phyloP scores from a whole-genome alignment of 2,797 vertebrate genomes.

The Alca torda region DNA sequence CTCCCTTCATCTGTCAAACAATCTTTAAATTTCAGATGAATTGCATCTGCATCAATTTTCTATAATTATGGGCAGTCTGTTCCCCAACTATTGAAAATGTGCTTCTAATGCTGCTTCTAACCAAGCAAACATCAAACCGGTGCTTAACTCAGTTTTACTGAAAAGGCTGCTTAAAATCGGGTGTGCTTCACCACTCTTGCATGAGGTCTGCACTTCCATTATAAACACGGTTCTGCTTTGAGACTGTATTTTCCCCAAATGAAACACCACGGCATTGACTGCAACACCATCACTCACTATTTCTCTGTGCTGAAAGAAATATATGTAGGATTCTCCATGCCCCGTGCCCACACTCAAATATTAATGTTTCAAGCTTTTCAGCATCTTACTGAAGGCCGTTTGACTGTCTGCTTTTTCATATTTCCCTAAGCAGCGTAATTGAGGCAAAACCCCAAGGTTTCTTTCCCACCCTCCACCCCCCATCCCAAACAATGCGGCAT shows the following conservation, averaged over 20 bases:
- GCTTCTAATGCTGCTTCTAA: constrained; percentile 16
- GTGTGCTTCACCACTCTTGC: neutral
- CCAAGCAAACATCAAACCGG: constrained; percentile 34
- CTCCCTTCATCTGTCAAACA: constrained; percentile 12
- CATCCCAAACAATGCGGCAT: constrained; percentile 36
- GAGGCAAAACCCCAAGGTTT: constrained; percentile 24
- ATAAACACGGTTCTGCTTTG: neutral
- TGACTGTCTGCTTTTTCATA: neutral
- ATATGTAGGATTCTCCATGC: neutral
- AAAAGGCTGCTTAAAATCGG: constrained; percentile 26
- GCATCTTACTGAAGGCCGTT: neutral
- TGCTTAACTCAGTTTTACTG: constrained; percentile 22
- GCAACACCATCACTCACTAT: neutral
- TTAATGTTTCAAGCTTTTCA: neutral
- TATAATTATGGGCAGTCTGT: constrained; percentile 43
- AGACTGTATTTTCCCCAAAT: neutral
- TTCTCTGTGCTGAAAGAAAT: neutral
- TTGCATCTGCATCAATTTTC: constrained; percentile 37
- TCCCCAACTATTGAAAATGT: constrained; percentile 16
- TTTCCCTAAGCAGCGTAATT: constrained; percentile 17
- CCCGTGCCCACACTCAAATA: neutral
- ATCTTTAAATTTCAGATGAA: neutral
- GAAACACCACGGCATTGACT: neutral
- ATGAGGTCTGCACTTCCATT: neutral
- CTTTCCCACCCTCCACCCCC: constrained; percentile 40